Evolutionary conservation across 2,113 vertebrate species (phyloP).

Genomic region (Nothobranchius kuhntae): DNA sequence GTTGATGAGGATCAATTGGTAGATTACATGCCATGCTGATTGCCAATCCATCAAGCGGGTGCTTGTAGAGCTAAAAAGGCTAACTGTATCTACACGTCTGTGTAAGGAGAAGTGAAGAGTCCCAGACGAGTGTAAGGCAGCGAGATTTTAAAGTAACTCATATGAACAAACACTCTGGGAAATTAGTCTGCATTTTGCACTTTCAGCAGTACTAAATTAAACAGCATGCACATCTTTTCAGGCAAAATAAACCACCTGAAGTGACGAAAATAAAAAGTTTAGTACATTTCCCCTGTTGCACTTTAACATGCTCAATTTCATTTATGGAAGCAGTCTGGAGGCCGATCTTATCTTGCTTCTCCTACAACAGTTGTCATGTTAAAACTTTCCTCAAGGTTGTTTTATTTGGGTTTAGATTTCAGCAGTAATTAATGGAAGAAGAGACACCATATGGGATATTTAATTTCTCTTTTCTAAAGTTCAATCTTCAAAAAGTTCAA

Average conservation of each 20-base stretch:
- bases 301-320: slow-evolving; percentile 39
- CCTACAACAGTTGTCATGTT: background rate
- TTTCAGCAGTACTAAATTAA: slow-evolving; percentile 40
- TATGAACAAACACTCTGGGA: background rate
- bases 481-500: background rate
- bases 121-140: background rate
- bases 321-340: slow-evolving; percentile 26
- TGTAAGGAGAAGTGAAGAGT: slow-evolving; percentile 11
- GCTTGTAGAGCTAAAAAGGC: slow-evolving; percentile 30
- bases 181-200: slow-evolving; percentile 26
- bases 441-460: background rate
- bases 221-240: slow-evolving; percentile 27
- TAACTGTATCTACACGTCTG: background rate
- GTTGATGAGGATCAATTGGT: slow-evolving; percentile 71
- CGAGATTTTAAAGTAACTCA: background rate
- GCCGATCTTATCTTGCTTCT: background rate
- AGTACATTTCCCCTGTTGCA: slow-evolving; percentile 27
- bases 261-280: slow-evolving; percentile 26
- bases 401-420: slow-evolving; percentile 10
- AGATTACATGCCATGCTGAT: slow-evolving; percentile 69
- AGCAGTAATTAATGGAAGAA: slow-evolving; percentile 4
- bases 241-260: slow-evolving; percentile 32
- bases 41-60: slow-evolving; percentile 52
- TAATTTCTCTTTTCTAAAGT: background rate
- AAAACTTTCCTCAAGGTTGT: background rate